Conservation (phyloP, 1,140 invertebrate species). For the Pseudomyrmex pallidus region DNA sequence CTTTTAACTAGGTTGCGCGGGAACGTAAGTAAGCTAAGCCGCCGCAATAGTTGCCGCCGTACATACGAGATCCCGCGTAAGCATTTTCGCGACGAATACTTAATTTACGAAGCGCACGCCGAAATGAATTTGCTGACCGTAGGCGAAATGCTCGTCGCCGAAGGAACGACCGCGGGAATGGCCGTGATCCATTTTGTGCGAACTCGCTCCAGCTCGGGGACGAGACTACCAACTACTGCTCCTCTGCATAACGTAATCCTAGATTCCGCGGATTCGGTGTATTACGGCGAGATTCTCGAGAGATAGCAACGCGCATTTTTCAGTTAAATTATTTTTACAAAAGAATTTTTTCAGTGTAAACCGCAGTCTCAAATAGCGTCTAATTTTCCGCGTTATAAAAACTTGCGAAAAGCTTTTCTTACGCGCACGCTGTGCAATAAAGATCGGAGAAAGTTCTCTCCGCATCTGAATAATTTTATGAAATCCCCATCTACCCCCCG, state of each 20-base stretch:
- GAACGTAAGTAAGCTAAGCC: background rate
- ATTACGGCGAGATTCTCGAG: background rate
- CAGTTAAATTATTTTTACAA: background rate
- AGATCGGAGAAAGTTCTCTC: too few species aligned
- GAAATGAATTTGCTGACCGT: conserved; percentile 33
- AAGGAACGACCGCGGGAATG: conserved; percentile 28
- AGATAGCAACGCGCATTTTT: background rate
- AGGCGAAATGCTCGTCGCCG: conserved; percentile 19
- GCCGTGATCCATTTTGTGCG: conserved; percentile 54
- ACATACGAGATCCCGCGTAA: conserved; percentile 3
- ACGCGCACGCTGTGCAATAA: too few species aligned
- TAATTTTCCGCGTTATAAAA: background rate
- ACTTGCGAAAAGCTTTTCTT: background rate
- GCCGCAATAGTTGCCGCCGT: background rate
- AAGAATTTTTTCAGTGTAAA: background rate
- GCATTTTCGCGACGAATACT: conserved; percentile 43
- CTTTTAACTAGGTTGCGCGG: background rate
- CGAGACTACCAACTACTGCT: conserved; percentile 6
- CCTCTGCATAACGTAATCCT: background rate
- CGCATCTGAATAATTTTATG: conserved; percentile 3
- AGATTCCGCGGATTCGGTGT: conserved; percentile 3
- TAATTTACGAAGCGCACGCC: conserved; percentile 32
- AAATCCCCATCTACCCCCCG: background rate
- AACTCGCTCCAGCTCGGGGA: background rate
- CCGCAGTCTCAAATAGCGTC: background rate